These are phyloP conservation scores for Harpagoxenus sublaevis DNA, from an alignment of 2,888 invertebrate genomes.

Conservation along the genomic window DNA sequence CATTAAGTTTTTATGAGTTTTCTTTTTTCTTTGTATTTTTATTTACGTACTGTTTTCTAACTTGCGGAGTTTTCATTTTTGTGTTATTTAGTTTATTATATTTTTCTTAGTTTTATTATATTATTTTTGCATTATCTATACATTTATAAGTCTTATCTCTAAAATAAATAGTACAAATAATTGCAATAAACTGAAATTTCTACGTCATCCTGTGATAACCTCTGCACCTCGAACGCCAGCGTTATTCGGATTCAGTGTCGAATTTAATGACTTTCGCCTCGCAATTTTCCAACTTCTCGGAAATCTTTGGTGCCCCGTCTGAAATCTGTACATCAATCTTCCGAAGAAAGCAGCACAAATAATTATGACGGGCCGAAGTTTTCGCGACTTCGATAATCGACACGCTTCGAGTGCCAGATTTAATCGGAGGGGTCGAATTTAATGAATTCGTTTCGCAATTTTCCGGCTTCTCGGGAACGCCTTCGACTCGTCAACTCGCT, in stretches of 20 bases:
- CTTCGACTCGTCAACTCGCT: slow-evolving; percentile 22
- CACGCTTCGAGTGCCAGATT: slow-evolving; percentile 43
- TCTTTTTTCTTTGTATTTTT: neutral
- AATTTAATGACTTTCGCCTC: slow-evolving; percentile 28
- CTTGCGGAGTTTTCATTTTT: neutral
- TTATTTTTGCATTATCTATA: neutral
- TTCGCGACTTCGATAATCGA: slow-evolving; percentile 47
- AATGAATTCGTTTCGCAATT: slow-evolving; percentile 56
- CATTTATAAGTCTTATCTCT: neutral
- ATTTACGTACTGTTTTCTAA: neutral
- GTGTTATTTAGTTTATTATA: neutral
- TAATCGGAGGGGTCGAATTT: slow-evolving; percentile 50
- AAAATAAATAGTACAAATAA: slow-evolving; percentile 1
- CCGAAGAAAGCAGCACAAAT: slow-evolving; percentile 39
- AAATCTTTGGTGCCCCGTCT: neutral
- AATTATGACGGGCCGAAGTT: slow-evolving; percentile 49
- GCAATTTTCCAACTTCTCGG: slow-evolving; percentile 14
- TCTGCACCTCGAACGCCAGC: neutral
- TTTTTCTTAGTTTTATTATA: neutral
- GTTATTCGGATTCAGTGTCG: neutral
- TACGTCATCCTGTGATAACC: neutral
- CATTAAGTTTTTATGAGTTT: neutral
- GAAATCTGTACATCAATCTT: slow-evolving; percentile 31
- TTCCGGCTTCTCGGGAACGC: slow-evolving; percentile 36
- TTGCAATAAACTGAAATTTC: neutral